Conservation (phyloP, 1,140 invertebrate genomes). For the Brachionus rotundiformis region DNA sequence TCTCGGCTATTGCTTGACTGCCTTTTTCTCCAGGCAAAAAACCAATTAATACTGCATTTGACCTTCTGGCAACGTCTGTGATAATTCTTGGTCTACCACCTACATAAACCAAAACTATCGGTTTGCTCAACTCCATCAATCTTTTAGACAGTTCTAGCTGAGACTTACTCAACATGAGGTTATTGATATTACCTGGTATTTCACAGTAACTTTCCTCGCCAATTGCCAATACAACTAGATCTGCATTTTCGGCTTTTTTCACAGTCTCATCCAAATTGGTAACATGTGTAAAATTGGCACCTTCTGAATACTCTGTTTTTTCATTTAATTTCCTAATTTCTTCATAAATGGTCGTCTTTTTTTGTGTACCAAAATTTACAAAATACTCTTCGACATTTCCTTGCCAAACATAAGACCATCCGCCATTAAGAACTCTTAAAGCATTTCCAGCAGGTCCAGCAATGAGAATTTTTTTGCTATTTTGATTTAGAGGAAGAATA, state of each 20-base stretch:
- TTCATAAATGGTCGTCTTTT: background rate
- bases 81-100: constrained; percentile 2
- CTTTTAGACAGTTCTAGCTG: background rate
- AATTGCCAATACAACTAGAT: background rate
- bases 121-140: background rate
- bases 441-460: background rate
- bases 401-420: constrained; percentile 36
- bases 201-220: constrained; percentile 14
- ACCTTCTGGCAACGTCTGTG: background rate
- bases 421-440: background rate
- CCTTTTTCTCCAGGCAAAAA: constrained; percentile 30
- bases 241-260: background rate
- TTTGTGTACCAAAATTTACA: background rate
- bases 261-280: background rate
- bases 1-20: background rate
- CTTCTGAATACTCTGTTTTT: background rate
- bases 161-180: background rate
- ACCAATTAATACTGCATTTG: background rate
- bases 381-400: background rate
- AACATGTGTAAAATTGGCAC: background rate
- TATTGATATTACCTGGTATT: background rate
- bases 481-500: background rate
- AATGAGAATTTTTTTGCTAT: background rate
- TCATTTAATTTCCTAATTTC: background rate
- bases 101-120: background rate